A percentile compares a stretch with the other conserved stretches of the same genome.
Evolutionary conservation across 2,113 vertebrate genomes (phyloP).

Genomic region (Typhlomys cinereus): DNA sequence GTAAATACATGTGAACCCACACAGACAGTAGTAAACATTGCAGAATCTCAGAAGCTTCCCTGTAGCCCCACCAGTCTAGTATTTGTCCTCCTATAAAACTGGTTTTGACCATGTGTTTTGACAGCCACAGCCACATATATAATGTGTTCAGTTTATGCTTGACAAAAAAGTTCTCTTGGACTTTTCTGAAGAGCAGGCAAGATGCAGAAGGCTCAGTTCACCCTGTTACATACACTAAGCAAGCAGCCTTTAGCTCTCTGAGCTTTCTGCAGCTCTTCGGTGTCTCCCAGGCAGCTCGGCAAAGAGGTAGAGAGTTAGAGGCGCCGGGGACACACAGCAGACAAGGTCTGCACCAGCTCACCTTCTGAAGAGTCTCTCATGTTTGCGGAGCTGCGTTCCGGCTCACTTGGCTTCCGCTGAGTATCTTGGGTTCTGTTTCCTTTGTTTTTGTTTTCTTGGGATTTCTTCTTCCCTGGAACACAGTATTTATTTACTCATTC

Average conservation of each 20-base stretch:
- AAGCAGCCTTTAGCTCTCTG: not conserved
- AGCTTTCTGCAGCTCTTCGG: not conserved
- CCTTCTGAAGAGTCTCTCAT: slow-evolving; percentile 94
- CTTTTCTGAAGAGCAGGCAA: not conserved
- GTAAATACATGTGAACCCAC: not conserved
- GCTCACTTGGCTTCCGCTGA: slow-evolving; percentile 83
- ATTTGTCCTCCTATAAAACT: not conserved
- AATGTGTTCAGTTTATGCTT: too few species aligned
- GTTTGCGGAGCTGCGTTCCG: slow-evolving; percentile 83
- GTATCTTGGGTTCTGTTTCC: slow-evolving; percentile 76
- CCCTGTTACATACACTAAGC: not conserved
- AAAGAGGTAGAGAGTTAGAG: not conserved
- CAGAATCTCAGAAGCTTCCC: not conserved
- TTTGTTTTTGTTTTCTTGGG: slow-evolving; percentile 86
- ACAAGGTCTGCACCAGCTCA: slow-evolving; percentile 67
- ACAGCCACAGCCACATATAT: too few species aligned
- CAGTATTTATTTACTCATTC: slow-evolving; percentile 39
- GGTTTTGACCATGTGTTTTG: too few species aligned
- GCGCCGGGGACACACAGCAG: not conserved
- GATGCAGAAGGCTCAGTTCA: not conserved
- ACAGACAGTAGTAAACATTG: not conserved
- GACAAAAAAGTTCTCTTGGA: too few species aligned
- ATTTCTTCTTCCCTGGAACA: slow-evolving; percentile 87
- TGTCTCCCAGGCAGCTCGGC: not conserved
- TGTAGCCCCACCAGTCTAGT: not conserved